Percentiles rank a stretch among this genome's conserved stretches.
Conservation (phyloP, 2,113 vertebrate genomes). For the Progne subis region DNA sequence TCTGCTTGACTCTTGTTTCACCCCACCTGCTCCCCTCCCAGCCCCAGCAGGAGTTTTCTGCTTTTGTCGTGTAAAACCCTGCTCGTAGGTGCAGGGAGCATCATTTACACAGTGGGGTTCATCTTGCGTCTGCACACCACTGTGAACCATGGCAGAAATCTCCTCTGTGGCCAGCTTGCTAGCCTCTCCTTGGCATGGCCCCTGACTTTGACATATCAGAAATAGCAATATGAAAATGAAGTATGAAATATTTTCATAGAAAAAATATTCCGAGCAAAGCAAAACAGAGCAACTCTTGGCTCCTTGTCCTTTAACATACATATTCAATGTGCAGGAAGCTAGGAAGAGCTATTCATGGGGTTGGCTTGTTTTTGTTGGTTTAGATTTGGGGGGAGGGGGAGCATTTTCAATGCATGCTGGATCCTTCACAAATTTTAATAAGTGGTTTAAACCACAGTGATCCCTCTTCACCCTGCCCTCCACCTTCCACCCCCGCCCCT, state of each 20-base stretch:
- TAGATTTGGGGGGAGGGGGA: conserved; percentile 13
- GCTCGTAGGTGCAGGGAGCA: not conserved
- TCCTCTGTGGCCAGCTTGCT: conserved; percentile 37
- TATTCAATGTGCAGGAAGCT: conserved; percentile 67
- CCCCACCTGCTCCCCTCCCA: not conserved
- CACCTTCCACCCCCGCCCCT: too few relatives aligned
- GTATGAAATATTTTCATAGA: conserved; percentile 24
- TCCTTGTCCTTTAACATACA: conserved; percentile 59
- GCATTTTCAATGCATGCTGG: not conserved
- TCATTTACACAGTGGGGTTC: conserved; percentile 56
- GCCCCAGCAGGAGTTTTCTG: not conserved
- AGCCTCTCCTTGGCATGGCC: conserved; percentile 59
- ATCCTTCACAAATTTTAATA: conserved; percentile 39
- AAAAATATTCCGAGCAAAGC: conserved; percentile 71
- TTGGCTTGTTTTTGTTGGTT: conserved; percentile 63
- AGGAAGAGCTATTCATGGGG: conserved; percentile 56
- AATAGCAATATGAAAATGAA: not conserved
- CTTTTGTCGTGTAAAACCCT: not conserved
- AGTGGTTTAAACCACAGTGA: not conserved
- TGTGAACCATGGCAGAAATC: conserved; percentile 58
- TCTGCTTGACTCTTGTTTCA: not conserved
- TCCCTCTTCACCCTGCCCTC: not conserved
- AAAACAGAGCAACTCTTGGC: conserved; percentile 42
- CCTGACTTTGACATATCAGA: conserved; percentile 46
- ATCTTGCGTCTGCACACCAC: conserved; percentile 66